Evolutionary conservation across 1,140 invertebrate species (phyloP), one percentile per base, ranked within the genome.

Genomic region (Nasonia longicornis): DNA sequence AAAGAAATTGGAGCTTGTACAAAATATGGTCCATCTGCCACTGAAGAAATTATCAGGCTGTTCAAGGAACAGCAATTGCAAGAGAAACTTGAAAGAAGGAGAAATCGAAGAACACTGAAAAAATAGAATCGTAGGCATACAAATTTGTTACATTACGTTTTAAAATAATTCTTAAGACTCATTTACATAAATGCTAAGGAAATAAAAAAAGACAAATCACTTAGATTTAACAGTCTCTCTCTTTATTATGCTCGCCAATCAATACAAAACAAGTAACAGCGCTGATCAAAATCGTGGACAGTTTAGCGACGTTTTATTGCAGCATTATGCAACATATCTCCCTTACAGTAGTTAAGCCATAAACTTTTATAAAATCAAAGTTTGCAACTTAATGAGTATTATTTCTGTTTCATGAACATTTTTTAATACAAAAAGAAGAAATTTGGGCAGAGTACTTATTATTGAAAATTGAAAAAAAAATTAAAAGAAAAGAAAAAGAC

Each of bases 31-130:
- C 87, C 90, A 82, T 90, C 93, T n/a, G 95, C 95, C 1, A 94
- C 94, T 1, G 94, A 96, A 83, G 86, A 93, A 85, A 85, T 96
- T 8, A 88, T 95, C 29, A 89, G 93, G 85, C 88, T 95, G 84
- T 95, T 94, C 84, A 91, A 94, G 77, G 84, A 87, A 38, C 88
- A 89, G 48, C 81, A 88, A 80, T 38, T 82, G 67, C 35, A 81
- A 31, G 66, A 85, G 22, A 69, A 75, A 84, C 78, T 26, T 31
- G n/a, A n/a, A 79, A 71, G 70, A 42, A 35, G 31, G 31, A 35
- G 52, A 22, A 48, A 35, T 71, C 11, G 12, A 63, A 0, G 20
- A 63, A n/a, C 7, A 7, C 6, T 48, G 2, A 48, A 48, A 45
- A 2, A 16, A n/a, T 58, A 16, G 4, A 58, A n/a, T 58, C 52